Conservation (phyloP, 2,888 invertebrate genomes). For the Pherbina coryleti region DNA sequence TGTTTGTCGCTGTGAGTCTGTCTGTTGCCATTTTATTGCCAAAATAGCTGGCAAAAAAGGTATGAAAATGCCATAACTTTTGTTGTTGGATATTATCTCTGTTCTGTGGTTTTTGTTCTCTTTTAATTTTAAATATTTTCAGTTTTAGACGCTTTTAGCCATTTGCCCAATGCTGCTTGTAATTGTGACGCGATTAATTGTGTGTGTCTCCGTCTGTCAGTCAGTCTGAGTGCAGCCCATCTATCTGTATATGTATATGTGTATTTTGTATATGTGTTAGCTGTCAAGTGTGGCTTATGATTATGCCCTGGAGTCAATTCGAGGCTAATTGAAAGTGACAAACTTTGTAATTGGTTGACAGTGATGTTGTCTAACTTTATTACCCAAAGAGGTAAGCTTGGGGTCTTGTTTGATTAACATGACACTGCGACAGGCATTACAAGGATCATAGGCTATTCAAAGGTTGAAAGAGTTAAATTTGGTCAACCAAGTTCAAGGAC, state of each 20-base stretch:
- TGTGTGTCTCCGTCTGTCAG: too few relatives aligned
- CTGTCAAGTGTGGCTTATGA: slow-evolving; percentile 1
- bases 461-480: too few relatives aligned
- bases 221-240: too few relatives aligned
- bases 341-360: slow-evolving; percentile 12
- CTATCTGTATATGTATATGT: not conserved
- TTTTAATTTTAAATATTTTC: slow-evolving; percentile 30
- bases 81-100: not conserved
- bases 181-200: not conserved
- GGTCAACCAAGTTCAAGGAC: too few relatives aligned
- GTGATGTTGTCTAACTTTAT: not conserved
- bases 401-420: too few relatives aligned
- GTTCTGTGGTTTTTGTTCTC: slow-evolving; percentile 2
- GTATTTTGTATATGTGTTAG: not conserved
- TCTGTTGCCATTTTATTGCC: not conserved
- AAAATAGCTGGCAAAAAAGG: not conserved
- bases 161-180: not conserved
- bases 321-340: slow-evolving; percentile 16
- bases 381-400: not conserved
- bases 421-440: too few relatives aligned
- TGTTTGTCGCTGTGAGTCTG: too few relatives aligned
- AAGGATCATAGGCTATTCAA: too few relatives aligned
- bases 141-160: not conserved
- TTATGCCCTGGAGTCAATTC: slow-evolving; percentile 7
- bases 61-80: not conserved